These are phyloP conservation scores for Ennomos fuscantarius DNA, from an alignment of 2,888 invertebrate genomes.

Conservation along the genomic window DNA sequence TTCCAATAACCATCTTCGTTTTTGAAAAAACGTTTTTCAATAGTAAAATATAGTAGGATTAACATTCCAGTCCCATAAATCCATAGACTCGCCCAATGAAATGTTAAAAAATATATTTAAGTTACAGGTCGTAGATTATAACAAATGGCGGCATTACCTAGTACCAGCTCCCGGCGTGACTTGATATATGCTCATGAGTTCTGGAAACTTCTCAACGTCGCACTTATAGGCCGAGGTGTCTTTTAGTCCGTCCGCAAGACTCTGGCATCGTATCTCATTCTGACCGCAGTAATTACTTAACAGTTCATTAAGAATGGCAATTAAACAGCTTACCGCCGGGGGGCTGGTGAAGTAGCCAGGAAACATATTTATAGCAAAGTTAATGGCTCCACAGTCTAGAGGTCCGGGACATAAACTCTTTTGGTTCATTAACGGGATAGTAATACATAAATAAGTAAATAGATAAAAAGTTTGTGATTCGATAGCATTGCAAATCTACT, in stretches of 20 bases:
- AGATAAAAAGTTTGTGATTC: constrained; percentile 1
- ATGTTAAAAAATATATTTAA: constrained; percentile 12
- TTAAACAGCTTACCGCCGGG: constrained; percentile 29
- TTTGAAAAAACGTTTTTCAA: too few relatives aligned
- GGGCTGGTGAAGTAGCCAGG: constrained; percentile 27
- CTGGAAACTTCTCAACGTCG: constrained; percentile 48
- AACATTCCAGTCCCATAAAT: constrained; percentile 9
- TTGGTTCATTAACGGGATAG: constrained; percentile 4
- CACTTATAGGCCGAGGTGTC: constrained; percentile 43
- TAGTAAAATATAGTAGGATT: not conserved
- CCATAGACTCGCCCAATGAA: constrained; percentile 2
- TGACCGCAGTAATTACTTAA: constrained; percentile 44
- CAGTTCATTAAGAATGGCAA: constrained; percentile 38
- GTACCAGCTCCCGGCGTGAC: constrained; percentile 40
- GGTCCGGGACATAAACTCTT: constrained; percentile 5
- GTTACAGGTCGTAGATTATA: constrained; percentile 12
- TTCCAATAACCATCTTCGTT: too few relatives aligned
- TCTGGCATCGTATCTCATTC: constrained; percentile 40
- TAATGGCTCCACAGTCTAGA: constrained; percentile 4
- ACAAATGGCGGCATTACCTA: constrained; percentile 38
- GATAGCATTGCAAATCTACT: not conserved
- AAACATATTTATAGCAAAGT: constrained; percentile 24
- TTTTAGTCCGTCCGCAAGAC: constrained; percentile 34
- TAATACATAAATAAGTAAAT: constrained; percentile 1
- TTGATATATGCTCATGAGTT: constrained; percentile 38